These are phyloP conservation scores for Myiozetetes cayanensis DNA, from an alignment of 2,113 vertebrate genomes.

Conservation along the genomic window DNA sequence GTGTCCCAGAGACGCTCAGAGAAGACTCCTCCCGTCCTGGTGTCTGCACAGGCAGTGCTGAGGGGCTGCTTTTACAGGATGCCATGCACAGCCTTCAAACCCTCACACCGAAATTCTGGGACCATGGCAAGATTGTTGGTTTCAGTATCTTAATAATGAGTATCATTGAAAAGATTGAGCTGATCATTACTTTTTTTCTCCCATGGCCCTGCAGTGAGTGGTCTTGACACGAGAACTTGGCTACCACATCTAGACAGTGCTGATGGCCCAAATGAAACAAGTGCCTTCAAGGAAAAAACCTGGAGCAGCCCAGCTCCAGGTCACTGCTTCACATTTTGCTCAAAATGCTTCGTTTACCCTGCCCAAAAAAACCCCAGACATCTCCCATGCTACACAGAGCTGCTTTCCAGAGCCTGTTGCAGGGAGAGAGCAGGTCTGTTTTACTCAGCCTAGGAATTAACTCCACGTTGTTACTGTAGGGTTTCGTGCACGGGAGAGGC, in stretches of 20 bases:
- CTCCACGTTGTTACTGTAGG: background rate
- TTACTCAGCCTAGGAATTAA: background rate
- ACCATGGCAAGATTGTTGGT: background rate
- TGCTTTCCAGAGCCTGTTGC: background rate
- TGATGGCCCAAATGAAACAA: background rate
- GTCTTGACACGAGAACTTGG: background rate
- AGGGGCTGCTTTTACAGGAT: background rate
- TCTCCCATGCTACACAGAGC: background rate
- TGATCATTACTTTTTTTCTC: background rate
- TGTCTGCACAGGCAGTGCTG: background rate
- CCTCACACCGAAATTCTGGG: background rate
- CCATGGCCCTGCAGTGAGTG: fast-evolving
- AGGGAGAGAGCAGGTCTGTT: background rate
- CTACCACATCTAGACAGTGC: background rate
- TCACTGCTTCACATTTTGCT: background rate
- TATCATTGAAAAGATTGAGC: background rate
- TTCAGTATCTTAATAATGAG: too few species aligned
- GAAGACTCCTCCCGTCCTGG: background rate
- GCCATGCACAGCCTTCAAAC: background rate
- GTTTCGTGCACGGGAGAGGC: background rate
- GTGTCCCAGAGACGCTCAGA: background rate
- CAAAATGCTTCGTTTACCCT: background rate
- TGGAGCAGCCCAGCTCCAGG: background rate
- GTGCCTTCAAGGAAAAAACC: background rate
- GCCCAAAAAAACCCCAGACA: background rate